These are phyloP conservation scores for Myiotriccus ornatus DNA, from an alignment of 2,797 vertebrate species.

Conservation along the genomic window DNA sequence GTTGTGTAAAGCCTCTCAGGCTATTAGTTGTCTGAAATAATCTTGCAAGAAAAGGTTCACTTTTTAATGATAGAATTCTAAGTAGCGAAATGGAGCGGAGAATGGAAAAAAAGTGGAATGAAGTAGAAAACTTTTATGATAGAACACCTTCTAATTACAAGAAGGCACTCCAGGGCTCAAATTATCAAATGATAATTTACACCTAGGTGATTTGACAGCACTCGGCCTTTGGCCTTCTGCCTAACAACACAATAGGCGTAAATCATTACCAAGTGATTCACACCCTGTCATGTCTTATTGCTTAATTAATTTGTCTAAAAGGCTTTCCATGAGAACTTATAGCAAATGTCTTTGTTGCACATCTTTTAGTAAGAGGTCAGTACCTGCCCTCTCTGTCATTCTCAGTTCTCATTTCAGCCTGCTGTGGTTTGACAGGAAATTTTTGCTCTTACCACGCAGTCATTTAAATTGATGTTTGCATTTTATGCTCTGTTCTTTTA, in stretches of 20 bases:
- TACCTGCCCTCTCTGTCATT: conserved; percentile 33
- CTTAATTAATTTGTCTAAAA: conserved; percentile 83
- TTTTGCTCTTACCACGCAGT: neutral
- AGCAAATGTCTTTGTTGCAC: conserved; percentile 61
- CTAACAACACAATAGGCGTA: conserved; percentile 78
- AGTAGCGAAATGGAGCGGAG: neutral
- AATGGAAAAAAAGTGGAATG: neutral
- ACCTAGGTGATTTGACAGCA: conserved; percentile 77
- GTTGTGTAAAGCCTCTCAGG: neutral
- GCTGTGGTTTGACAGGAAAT: conserved; percentile 18
- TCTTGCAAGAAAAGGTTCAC: neutral
- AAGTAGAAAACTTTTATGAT: conserved; percentile 35
- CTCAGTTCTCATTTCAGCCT: conserved; percentile 22
- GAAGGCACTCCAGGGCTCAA: conserved; percentile 66
- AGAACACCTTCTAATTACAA: conserved; percentile 61
- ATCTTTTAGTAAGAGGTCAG: conserved; percentile 53
- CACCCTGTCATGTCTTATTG: conserved; percentile 80
- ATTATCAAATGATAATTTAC: conserved; percentile 76
- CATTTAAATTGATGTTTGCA: neutral
- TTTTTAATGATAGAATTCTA: neutral
- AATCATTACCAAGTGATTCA: conserved; percentile 78
- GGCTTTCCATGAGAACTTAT: conserved; percentile 74
- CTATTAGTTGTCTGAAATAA: neutral
- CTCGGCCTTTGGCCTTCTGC: conserved; percentile 76
- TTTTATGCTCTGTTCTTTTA: neutral